Evolutionary conservation across 2,888 invertebrate genomes (phyloP), one percentile per base, ranked within the genome.

Genomic region (Pheosia gnoma): DNA sequence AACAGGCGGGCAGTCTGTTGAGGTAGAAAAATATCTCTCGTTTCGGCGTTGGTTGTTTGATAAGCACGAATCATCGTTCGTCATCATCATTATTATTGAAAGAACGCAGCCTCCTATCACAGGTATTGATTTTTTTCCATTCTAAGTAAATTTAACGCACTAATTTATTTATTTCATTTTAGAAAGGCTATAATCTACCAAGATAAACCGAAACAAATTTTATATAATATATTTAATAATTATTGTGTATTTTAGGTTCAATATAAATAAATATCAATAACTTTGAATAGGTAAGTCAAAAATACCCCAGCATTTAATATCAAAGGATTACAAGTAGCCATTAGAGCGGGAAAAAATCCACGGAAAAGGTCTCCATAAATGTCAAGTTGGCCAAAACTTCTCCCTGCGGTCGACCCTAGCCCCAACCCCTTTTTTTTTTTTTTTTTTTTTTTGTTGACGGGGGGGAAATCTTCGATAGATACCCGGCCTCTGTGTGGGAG

Each of bases 341-440:
- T 65, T 59, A 63, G 59, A 47, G 58, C 25, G 55, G 54, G 56
- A 57, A 53, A 66, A 67, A 72, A 49, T 61, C 57, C 59, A 60
- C 57, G 58, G 25, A 61, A 63, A 68, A 67, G 70, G 68, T 67
- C 68, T 59, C 59, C 59, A 60, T 66, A 67, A 74, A 74, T 58
- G 72, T 69, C 66, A 67, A 70, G 59, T 64, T 59, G 54, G 59
- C 66, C 59, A 58, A 66, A 74, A 74, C 55, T 66, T 70, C 59
- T 51, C 56, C 9, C 37, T n/a, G 59, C 62, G 60, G 64, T 67
- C 58, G 53, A 25, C 53, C 53, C 10, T 8, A 51, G 25, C 51
- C 51, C 51, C 59, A 38, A 37, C 59, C 25, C 25, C 25, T n/a
- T n/a, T n/a, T n/a, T n/a, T n/a, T n/a, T n/a, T n/a, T n/a, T n/a